Conservation (phyloP, 2,113 vertebrate species). For the Ameiurus melas region DNA sequence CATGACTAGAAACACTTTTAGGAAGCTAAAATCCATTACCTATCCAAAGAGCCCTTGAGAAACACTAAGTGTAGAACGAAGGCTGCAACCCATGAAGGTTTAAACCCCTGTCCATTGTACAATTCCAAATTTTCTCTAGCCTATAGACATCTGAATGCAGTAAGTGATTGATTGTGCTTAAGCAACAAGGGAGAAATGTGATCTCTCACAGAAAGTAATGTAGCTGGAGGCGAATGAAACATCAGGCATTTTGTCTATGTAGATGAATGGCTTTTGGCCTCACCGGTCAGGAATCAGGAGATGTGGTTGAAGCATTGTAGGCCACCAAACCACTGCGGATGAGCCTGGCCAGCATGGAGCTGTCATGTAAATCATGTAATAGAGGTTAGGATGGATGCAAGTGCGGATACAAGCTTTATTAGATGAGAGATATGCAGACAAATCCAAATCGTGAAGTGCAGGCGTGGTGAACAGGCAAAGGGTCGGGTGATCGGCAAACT, state of each 20-base stretch:
- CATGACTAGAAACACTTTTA: not conserved
- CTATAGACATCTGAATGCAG: not conserved
- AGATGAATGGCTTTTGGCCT: not conserved
- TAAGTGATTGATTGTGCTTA: not conserved
- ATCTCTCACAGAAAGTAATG: not conserved
- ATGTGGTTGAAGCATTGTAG: slow-evolving; percentile 1
- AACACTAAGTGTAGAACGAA: not conserved
- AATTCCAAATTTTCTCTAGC: not conserved
- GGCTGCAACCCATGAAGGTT: not conserved
- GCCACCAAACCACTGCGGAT: slow-evolving; percentile 2
- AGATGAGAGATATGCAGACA: too few species aligned
- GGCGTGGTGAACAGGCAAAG: too few species aligned
- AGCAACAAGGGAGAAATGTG: not conserved
- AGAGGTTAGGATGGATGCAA: too few species aligned
- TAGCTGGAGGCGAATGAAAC: not conserved
- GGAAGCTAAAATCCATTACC: not conserved
- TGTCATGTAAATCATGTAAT: too few species aligned
- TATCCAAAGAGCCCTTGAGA: not conserved
- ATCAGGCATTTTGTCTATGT: not conserved
- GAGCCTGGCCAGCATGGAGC: not conserved
- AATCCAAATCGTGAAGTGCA: too few species aligned
- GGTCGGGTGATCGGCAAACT: too few species aligned
- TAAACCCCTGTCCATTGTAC: not conserved
- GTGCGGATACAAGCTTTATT: too few species aligned
- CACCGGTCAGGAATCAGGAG: not conserved